Base-by-base conservation (phyloP, 1,140 invertebrate species). In the Sarcophaga bullata region DNA sequence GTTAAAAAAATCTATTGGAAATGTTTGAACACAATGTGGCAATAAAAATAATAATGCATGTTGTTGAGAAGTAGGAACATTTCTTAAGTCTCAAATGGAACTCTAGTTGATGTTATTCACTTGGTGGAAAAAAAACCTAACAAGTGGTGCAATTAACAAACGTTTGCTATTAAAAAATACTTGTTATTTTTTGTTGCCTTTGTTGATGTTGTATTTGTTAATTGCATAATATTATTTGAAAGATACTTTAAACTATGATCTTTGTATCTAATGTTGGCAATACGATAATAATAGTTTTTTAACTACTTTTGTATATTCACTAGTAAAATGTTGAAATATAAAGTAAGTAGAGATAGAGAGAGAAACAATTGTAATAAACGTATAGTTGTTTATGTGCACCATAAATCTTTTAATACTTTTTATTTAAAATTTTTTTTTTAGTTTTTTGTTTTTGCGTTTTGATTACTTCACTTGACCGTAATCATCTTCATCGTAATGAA, bases 381-480 rank as follows among this genome's bases (percentile, higher is more conserved):
- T 37, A 1, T 68, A 68, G 17, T 68, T 68, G 17, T 68, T 68
- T 25, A 68, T 68, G 62, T 68, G 62, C 62, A 25, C 62, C n/a
- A 19, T 19, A 68, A 68, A 68, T 68, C 19, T 68, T 68, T 58
- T n/a, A 73, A 73, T 46, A 13, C 47, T 73, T 47, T n/a, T n/a
- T n/a, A n/a, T n/a, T n/a, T n/a, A n/a, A n/a, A n/a, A n/a, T 13
- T 73, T 46, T 5, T 46, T 73, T 47, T 37, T 73, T 46, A 3
- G 13, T 73, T 46, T 13, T 73, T 73, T 4, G 13, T 73, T 48
- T 48, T 49, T 49, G 47, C 47, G 25, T 37, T 76, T 47, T 76
- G 73, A 76, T 76, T 76, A 76, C 48, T 76, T 76, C n/a, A 49
- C 73, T 76, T 76, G 73, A 76, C 73, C 73, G 73, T 76, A 76